A percentile compares a stretch with the other conserved stretches of the same genome.
Evolutionary conservation across 2,113 vertebrate species (phyloP).

Genomic region (Seriola aureovittata): DNA sequence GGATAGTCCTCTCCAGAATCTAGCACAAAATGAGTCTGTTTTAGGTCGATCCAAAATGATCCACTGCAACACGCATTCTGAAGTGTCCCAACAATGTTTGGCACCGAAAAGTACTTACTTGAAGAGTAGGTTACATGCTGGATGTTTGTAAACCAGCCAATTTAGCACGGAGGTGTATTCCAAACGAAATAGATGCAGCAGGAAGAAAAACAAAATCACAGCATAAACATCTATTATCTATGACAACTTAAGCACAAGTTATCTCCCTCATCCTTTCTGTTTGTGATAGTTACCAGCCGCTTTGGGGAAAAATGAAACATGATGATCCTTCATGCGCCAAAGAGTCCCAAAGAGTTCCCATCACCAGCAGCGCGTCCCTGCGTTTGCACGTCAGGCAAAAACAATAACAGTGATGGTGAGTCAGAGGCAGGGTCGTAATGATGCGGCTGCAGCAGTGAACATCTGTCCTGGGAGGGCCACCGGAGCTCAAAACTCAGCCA

Average conservation of each 20-base stretch:
- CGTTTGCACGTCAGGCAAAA: conserved; percentile 21
- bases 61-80: background rate
- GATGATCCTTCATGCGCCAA: conserved; percentile 25
- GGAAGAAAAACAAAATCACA: background rate
- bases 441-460: conserved; percentile 44
- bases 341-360: conserved; percentile 16
- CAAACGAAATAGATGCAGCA: conserved; percentile 1
- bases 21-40: background rate
- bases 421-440: conserved; percentile 53
- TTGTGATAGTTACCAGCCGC: background rate
- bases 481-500: conserved; percentile 48
- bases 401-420: conserved; percentile 54
- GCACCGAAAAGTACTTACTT: background rate
- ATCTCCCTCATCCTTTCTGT: background rate
- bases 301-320: background rate
- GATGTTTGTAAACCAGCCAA: background rate
- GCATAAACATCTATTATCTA: background rate
- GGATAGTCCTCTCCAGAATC: background rate
- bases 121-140: conserved; percentile 6
- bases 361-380: conserved; percentile 18
- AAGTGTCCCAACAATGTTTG: background rate
- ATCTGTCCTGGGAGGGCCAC: conserved; percentile 28
- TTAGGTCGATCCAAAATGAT: background rate
- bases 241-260: background rate
- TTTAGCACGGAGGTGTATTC: background rate